Evolutionary conservation across 2,797 vertebrate species (phyloP).

Genomic region (Esox lucius): DNA sequence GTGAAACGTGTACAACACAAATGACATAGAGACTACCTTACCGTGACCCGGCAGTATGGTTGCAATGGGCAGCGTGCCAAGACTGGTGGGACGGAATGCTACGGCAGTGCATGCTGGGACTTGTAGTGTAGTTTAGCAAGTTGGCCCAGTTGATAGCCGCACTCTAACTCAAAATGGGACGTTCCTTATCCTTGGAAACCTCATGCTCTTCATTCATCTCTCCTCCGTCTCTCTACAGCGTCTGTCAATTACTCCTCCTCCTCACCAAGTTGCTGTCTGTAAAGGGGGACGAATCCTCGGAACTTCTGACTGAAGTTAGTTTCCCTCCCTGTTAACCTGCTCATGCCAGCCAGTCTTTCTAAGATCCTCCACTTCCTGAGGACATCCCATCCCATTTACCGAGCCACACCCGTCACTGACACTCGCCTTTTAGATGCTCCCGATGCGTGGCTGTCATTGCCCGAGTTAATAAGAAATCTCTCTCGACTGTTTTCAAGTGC

Average conservation of each 20-base stretch:
- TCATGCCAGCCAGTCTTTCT: background rate
- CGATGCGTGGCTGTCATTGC: background rate
- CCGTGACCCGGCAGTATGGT: constrained; percentile 70
- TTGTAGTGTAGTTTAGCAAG: constrained; percentile 72
- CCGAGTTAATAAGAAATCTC: background rate
- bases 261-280: constrained; percentile 14
- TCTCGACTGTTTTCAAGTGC: background rate
- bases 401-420: background rate
- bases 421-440: background rate
- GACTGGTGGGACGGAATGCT: constrained; percentile 67
- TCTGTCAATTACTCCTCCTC: background rate
- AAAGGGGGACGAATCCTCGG: constrained; percentile 52
- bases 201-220: background rate
- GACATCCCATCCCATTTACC: background rate
- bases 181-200: constrained; percentile 1
- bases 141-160: background rate
- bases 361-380: background rate
- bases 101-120: constrained; percentile 65
- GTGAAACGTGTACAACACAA: constrained; percentile 86
- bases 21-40: constrained; percentile 84
- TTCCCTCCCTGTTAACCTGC: constrained; percentile 62
- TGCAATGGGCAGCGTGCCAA: constrained; percentile 77
- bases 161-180: background rate
- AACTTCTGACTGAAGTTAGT: constrained; percentile 49
- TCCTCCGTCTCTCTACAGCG: constrained; percentile 1